Evolutionary conservation across 2,113 vertebrate genomes (phyloP).

Genomic region (Australoheros scitulus): DNA sequence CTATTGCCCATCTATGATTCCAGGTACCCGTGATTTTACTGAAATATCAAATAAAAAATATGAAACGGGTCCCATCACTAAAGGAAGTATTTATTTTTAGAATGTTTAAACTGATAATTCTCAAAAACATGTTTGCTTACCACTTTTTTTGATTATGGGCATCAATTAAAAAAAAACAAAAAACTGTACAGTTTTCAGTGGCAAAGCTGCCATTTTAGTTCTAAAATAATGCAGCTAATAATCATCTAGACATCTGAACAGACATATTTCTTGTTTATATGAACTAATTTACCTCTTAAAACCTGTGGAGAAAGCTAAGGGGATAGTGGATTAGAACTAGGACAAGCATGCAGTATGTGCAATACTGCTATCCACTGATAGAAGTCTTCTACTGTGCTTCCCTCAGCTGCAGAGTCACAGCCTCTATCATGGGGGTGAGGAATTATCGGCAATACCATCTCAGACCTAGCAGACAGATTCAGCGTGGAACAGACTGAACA

Average conservation of each 20-base stretch:
- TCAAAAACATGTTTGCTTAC: too few species aligned
- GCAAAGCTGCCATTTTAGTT: background rate
- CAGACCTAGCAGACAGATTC: conserved; percentile 31
- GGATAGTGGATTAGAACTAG: background rate
- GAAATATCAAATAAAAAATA: background rate
- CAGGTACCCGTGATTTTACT: background rate
- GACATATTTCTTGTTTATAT: background rate
- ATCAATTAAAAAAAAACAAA: conserved; percentile 25
- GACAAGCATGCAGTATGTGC: background rate
- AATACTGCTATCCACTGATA: background rate
- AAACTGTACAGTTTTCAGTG: background rate
- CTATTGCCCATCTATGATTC: background rate
- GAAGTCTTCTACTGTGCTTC: background rate
- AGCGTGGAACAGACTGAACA: conserved; percentile 44
- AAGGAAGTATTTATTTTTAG: background rate
- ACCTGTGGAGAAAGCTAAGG: conserved; percentile 46
- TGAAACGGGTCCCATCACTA: background rate
- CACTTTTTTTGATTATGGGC: background rate
- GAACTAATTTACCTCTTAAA: background rate
- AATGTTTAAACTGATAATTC: background rate
- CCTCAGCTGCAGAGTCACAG: conserved; percentile 15
- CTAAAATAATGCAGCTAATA: background rate
- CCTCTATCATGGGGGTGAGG: conserved; percentile 29
- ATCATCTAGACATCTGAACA: background rate
- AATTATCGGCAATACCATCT: conserved; percentile 66